Percentiles rank a stretch among this genome's conserved stretches.
phyloP scores from a whole-genome alignment of 1,140 invertebrate genomes.

The Heliconius himera region DNA sequence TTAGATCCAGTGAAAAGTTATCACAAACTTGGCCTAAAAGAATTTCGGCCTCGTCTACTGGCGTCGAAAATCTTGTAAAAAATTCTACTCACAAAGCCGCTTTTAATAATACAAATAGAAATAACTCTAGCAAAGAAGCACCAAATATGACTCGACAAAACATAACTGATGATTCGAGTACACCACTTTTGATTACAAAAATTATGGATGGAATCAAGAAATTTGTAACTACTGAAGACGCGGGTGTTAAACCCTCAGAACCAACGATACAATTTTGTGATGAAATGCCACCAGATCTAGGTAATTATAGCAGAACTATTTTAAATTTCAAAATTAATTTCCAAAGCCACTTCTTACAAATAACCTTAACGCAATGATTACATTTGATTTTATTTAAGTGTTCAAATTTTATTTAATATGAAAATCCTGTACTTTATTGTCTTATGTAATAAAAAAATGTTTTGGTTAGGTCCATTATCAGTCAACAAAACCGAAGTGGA shows the following conservation, averaged over 20 bases:
- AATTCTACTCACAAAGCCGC: conserved; percentile 34
- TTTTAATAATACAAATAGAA: conserved; percentile 42
- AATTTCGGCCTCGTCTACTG: conserved; percentile 36
- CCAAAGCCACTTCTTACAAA: too few relatives aligned
- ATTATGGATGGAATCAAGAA: conserved; percentile 62
- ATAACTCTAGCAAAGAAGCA: conserved; percentile 37
- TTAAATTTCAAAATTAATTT: too few relatives aligned
- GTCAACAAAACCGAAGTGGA: conserved; percentile 76
- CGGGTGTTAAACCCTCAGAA: conserved; percentile 52
- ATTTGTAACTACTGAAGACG: conserved; percentile 56
- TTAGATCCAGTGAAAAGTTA: conserved; percentile 54
- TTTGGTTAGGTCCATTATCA: conserved; percentile 64
- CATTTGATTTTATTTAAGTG: too few relatives aligned
- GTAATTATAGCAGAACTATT: conserved; percentile 41
- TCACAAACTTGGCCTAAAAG: conserved; percentile 53
- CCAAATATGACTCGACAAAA: conserved; percentile 51
- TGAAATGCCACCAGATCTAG: conserved; percentile 64
- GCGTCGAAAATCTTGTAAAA: conserved; percentile 29
- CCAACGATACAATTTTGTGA: conserved; percentile 59
- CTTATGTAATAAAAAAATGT: not conserved
- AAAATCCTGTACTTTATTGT: too few relatives aligned
- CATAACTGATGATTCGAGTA: conserved; percentile 45
- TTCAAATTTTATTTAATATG: not conserved
- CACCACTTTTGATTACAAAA: conserved; percentile 60
- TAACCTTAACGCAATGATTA: too few relatives aligned